phyloP scores from a whole-genome alignment of 2,888 invertebrate genomes.

The Drosophila tanythrix region DNA sequence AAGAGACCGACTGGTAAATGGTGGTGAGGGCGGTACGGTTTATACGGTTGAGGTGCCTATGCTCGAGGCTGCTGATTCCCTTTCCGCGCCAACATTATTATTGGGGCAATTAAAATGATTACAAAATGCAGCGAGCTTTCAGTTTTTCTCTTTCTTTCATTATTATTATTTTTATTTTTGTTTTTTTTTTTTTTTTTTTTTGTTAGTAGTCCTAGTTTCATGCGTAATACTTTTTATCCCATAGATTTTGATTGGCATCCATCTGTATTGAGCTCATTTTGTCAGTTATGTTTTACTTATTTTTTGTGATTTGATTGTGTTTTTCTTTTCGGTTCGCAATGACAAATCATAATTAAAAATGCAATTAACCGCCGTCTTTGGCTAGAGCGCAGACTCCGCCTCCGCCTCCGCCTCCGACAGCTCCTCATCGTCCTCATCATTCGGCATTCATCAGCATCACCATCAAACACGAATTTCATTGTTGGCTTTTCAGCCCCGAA shows the following conservation, averaged over 20 bases:
- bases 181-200: constrained; percentile 13
- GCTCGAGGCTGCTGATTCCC: constrained; percentile 3
- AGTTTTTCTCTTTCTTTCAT: not conserved
- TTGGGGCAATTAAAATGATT: constrained; percentile 81
- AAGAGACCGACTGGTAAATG: constrained; percentile 8
- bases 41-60: not conserved
- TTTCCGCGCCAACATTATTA: constrained; percentile 58
- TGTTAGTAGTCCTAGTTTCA: constrained; percentile 53
- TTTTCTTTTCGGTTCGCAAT: constrained; percentile 35
- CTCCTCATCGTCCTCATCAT: not conserved
- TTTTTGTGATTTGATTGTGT: constrained; percentile 8
- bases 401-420: not conserved
- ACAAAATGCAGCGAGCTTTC: constrained; percentile 65
- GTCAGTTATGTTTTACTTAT: constrained; percentile 24
- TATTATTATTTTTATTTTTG: constrained; percentile 1
- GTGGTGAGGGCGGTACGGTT: not conserved
- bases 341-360: constrained; percentile 80
- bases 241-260: constrained; percentile 31
- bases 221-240: constrained; percentile 48
- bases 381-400: constrained; percentile 25
- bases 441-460: constrained; percentile 17
- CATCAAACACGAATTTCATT: constrained; percentile 55
- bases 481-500: constrained; percentile 22
- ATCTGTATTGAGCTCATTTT: constrained; percentile 3
- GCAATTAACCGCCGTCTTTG: constrained; percentile 66